Evolutionary conservation across 2,113 vertebrate species (phyloP).

Genomic region (Rhinichthys klamathensis): DNA sequence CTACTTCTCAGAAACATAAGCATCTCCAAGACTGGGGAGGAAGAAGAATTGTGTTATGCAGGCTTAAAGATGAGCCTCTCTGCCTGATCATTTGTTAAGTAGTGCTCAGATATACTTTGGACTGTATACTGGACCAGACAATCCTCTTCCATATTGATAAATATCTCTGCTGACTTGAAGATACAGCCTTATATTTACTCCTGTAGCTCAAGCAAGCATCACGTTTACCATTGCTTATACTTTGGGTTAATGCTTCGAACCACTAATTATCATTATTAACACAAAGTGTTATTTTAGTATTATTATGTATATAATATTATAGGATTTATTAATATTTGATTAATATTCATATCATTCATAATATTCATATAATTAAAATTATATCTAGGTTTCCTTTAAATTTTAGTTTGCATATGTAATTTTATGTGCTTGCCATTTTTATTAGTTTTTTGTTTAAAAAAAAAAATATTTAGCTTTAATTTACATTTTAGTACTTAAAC

Average conservation of each 20-base stretch:
- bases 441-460: no score
- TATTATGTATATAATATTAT: not conserved
- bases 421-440: no score
- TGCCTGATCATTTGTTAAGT: not conserved
- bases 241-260: not conserved
- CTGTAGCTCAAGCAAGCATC: not conserved
- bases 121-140: not conserved
- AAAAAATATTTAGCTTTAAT: no score
- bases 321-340: no score
- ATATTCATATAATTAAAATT: no score
- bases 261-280: not conserved
- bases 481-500: no score
- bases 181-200: not conserved
- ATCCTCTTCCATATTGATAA: not conserved
- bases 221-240: not conserved
- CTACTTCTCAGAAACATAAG: not conserved
- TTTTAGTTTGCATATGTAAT: no score
- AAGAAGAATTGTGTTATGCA: constrained; percentile 2
- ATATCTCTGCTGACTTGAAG: not conserved
- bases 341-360: no score
- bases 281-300: not conserved
- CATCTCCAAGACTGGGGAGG: not conserved
- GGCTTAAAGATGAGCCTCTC: constrained; percentile 10
- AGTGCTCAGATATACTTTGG: not conserved
- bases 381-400: no score